Base-by-base conservation (phyloP, 2,797 vertebrate genomes). In the Lindbergichthys nudifrons region DNA sequence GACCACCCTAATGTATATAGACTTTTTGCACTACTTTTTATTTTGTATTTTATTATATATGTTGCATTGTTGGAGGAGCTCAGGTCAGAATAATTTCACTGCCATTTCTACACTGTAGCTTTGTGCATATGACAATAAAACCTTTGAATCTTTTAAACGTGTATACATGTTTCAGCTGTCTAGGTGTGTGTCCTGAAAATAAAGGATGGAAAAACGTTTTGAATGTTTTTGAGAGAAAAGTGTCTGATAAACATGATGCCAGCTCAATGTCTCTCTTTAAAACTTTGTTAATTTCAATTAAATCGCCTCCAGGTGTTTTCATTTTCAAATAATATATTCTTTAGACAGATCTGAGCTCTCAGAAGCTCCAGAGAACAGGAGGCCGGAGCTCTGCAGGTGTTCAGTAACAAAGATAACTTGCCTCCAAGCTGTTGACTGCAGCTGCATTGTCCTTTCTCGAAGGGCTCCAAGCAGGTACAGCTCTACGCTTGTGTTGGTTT, bases 401-500 rank as follows among this genome's bases (percentile, higher is more conserved):
- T 86, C 78, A 50, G 65, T 79, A 71, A 83, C 70, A 67, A 56
- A 79, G 65, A 71, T 57, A 70, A 77, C 75, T 41, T 65, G 39
- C 59, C 66, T 79, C 53, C 67, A 73, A 88, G 82, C 83, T 88
- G 85, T 45, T 60, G 56, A 51, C 81, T 73, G 79, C 81, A 86
- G 75, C 73, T 84, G 78, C 21, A 71, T 67, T 57, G 61, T 76
- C 62, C 62, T 73, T 73, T 36, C 62, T 65, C 77, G 63, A 10
- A 42, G 47, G 48, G n/a, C 71, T 80, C 16, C 1, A 60, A 42
- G 58, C 4, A 7, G 26, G 50, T 54, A 14, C 58, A 62, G 65
- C 56, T 81, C 66, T 32, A 70, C 63, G 10, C 9, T 60, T 81
- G n/a, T 19, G 43, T 30, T 58, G 70, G 32, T 45, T 79, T 79